Evolutionary conservation across 92 coral and sea anemone genomes (phyloP).

Genomic region (Parazoanthus darwini): DNA sequence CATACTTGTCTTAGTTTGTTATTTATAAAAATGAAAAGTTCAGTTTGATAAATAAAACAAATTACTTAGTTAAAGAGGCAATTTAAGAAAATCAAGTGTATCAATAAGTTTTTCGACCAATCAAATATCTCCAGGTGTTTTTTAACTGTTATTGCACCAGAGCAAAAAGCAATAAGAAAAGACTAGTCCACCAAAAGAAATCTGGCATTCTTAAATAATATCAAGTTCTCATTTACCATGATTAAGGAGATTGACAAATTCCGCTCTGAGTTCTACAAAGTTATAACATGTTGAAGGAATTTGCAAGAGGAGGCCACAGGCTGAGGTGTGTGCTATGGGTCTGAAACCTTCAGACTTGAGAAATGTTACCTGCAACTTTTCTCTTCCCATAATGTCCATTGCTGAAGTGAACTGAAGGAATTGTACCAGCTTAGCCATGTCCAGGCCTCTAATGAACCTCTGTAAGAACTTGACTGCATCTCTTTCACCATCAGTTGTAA

Average conservation of each 20-base stretch:
- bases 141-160: no score
- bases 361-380: constrained; percentile 13
- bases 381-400: constrained; percentile 23
- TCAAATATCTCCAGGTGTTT: no score
- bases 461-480: constrained; percentile 11
- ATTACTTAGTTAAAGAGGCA: no score
- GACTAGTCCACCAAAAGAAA: no score
- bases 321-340: constrained; percentile 18
- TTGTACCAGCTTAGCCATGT: background rate
- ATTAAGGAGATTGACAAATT: constrained; percentile 3
- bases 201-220: no score
- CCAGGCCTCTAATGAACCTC: constrained; percentile 25
- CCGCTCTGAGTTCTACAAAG: constrained; percentile 35
- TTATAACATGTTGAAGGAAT: constrained; percentile 18
- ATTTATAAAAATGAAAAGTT: no score
- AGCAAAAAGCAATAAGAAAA: no score
- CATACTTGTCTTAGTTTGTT: no score
- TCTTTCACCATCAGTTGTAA: constrained; percentile 12
- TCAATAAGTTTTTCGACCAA: no score
- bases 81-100: no score
- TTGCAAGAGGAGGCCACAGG: background rate
- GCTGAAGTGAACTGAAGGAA: constrained; percentile 15
- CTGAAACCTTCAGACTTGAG: background rate
- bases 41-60: no score
- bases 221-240: background rate